Base-by-base conservation (phyloP, 2,888 invertebrate species). In the Netelia virgata region DNA sequence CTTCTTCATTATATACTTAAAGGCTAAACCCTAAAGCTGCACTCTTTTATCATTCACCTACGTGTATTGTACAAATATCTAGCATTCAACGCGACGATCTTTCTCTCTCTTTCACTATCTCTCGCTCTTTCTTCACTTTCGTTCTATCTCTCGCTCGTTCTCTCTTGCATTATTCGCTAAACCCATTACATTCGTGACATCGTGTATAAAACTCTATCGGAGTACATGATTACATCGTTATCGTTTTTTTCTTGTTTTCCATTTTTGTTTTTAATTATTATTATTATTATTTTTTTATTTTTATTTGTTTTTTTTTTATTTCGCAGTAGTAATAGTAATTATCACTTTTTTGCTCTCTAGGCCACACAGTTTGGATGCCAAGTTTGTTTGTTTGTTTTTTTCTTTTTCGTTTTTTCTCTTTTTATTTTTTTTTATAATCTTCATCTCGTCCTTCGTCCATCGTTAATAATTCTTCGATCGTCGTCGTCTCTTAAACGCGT, bases 341-440 rank as follows among this genome's bases (percentile, higher is more conserved):
- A 93, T 93, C 93, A 93, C 93, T 93, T 93, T 92, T 92, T 93
- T 90, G 91, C 92, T 93, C 93, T 92, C 92, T 93, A 93, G 93
- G 93, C 93, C 93, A 93, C 93, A 91, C 91, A 92, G 92, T 92
- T 90, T 89, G 91, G 89, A 91, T 90, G 91, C 90, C 92, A 92
- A 91, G 90, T 89, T 90, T 89, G 86, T 86, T 86, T n/a, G n/a
- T n/a, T 88, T 70, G 70, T 73, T 64, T 66, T 28, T 16, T 61
- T 50, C 20, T 59, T 23, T 23, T 23, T 23, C 23, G 2, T 88
- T 70, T 75, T 73, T 64, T 66, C 23, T 16, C 28, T 66, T 47
- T 57, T 14, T 47, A 6, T 61, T 50, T 50, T 59, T 73, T 20
- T 53, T 72, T 74, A 41, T 70, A 70, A 11, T 75, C 47, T 16